A percentile compares a stretch with the other conserved stretches of the same genome.
phyloP scores from a whole-genome alignment of 35 echinoderm and acorn worm species.

The Lytechinus variegatus region DNA sequence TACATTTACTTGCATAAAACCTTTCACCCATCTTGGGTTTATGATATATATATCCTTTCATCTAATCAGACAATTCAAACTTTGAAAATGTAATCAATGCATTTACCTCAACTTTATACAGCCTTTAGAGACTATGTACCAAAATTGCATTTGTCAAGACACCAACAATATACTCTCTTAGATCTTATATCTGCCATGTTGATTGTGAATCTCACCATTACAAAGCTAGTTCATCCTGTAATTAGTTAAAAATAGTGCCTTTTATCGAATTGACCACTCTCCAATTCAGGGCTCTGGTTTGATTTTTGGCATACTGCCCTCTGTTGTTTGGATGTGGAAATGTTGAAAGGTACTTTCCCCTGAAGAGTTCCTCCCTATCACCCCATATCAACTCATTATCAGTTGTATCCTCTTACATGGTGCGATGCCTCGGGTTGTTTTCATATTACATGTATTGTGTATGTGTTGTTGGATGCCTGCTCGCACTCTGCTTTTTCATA shows the following conservation, averaged over 20 bases:
- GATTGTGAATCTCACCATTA: too few relatives aligned
- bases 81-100: too few relatives aligned
- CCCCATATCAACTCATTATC: constrained; percentile 18
- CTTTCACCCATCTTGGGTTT: too few relatives aligned
- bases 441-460: not conserved
- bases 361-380: not conserved
- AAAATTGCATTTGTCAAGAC: too few relatives aligned
- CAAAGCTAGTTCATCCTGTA: too few relatives aligned
- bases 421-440: not conserved
- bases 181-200: too few relatives aligned
- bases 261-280: not conserved
- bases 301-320: not conserved
- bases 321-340: not conserved
- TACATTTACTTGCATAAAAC: too few relatives aligned
- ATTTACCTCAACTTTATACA: too few relatives aligned
- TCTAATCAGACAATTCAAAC: too few relatives aligned
- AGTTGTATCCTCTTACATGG: not conserved
- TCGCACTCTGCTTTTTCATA: not conserved
- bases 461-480: not conserved
- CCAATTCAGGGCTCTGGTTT: not conserved
- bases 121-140: too few relatives aligned
- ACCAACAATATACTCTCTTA: too few relatives aligned
- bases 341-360: not conserved
- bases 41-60: too few relatives aligned
- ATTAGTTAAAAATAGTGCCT: not conserved